Evolutionary conservation across 2,113 vertebrate species (phyloP).

Genomic region (Nothoprocta pentlandii): DNA sequence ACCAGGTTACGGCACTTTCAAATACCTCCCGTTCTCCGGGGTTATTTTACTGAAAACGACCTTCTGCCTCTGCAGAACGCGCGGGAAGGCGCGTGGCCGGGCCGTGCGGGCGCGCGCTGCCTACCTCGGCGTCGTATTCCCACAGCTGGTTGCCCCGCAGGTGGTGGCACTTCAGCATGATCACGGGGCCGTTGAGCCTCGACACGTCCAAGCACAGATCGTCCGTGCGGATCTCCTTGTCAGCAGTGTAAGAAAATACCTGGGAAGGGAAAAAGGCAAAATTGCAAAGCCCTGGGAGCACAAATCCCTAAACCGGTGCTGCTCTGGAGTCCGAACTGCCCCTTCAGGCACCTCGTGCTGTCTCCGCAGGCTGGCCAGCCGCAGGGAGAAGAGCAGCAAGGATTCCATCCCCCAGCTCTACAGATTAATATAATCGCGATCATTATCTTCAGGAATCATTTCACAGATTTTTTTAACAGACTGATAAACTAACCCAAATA

Average conservation of each 20-base stretch:
- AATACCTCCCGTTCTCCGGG: accelerated
- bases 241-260: constrained; percentile 98
- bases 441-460: not conserved
- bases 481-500: not conserved
- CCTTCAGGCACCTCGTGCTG: not conserved
- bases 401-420: not conserved
- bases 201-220: constrained; percentile 97
- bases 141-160: constrained; percentile 99
- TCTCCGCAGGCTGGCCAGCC: too few species aligned
- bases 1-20: accelerated
- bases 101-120: not conserved
- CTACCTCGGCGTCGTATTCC: constrained; percentile 97
- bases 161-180: constrained; percentile 98
- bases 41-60: accelerated
- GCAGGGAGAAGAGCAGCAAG: not conserved
- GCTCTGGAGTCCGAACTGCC: accelerated
- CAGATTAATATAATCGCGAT: not conserved
- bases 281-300: accelerated
- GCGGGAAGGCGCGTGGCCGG: too few species aligned
- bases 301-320: accelerated
- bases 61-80: not conserved
- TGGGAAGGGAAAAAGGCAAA: constrained; percentile 62
- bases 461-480: not conserved
- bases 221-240: constrained; percentile 97
- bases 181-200: constrained; percentile 92